A percentile compares a stretch with the other conserved stretches of the same genome.
Conservation (phyloP, 2,888 invertebrate species). For the Drosophila dives region DNA sequence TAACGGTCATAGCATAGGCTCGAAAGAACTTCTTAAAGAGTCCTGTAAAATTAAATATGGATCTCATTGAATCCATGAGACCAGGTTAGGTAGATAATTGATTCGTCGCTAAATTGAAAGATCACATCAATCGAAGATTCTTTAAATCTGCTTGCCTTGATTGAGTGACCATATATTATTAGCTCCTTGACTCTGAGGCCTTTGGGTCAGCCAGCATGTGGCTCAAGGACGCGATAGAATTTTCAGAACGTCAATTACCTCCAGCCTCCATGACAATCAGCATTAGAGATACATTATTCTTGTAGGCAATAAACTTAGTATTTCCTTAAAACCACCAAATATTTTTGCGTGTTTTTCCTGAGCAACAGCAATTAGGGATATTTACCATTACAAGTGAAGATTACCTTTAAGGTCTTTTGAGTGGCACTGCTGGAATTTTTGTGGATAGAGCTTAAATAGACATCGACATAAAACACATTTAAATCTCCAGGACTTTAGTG, state of each 20-base stretch:
- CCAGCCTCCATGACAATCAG: conserved; percentile 19
- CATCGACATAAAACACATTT: too few species aligned
- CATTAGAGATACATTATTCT: conserved; percentile 12
- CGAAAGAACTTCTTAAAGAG: conserved; percentile 16
- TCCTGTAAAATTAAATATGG: conserved; percentile 21
- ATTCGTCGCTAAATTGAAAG: conserved; percentile 29
- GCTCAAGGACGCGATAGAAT: conserved; percentile 32
- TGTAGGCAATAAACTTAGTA: conserved; percentile 29
- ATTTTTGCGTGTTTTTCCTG: conserved; percentile 26
- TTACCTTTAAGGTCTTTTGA: too few species aligned
- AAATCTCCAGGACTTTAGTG: conserved; percentile 3
- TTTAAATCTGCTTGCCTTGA: conserved; percentile 28
- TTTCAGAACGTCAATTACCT: conserved; percentile 30
- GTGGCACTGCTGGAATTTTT: too few species aligned
- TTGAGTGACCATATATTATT: conserved; percentile 10
- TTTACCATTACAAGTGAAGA: too few species aligned
- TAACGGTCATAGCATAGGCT: conserved; percentile 34
- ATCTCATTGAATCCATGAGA: conserved; percentile 23
- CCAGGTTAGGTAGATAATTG: conserved; percentile 14
- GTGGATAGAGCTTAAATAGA: too few species aligned
- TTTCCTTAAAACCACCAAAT: conserved; percentile 36
- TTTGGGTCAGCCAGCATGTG: conserved; percentile 35
- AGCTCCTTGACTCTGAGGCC: conserved; percentile 14
- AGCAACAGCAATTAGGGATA: neutral
- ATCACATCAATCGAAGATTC: conserved; percentile 22